phyloP scores from a whole-genome alignment of 2,888 invertebrate genomes.

The Cenopis cana region DNA sequence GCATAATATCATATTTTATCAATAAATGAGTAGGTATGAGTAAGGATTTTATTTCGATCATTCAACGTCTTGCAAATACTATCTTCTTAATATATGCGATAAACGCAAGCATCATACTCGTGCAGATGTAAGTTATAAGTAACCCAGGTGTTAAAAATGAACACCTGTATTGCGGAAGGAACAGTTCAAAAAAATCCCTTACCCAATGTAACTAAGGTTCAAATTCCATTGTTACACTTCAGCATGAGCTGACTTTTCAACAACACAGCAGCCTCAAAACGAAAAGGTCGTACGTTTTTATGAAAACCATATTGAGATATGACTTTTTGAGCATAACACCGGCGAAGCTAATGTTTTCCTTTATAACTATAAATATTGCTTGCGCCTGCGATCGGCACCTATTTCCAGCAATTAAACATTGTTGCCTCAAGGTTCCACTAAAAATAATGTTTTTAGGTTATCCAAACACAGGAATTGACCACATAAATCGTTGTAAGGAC shows the following conservation, averaged over 20 bases:
- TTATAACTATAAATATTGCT: constrained; percentile 40
- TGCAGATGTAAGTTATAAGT: neutral
- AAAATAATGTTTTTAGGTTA: constrained; percentile 44
- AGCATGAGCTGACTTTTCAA: neutral
- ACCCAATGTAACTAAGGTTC: neutral
- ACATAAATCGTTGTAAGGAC: constrained; percentile 38
- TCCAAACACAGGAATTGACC: constrained; percentile 32
- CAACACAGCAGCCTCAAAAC: neutral
- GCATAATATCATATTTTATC: no score
- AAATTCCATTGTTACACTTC: neutral
- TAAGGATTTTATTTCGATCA: no score
- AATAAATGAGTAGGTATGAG: no score
- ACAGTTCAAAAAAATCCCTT: neutral
- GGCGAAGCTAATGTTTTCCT: constrained; percentile 32
- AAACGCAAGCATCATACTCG: neutral
- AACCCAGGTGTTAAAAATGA: constrained; percentile 13
- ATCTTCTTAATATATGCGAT: neutral
- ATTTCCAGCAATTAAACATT: constrained; percentile 41
- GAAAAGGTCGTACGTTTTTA: constrained; percentile 1
- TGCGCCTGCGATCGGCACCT: constrained; percentile 31
- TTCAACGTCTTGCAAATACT: no score
- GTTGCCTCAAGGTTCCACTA: constrained; percentile 40
- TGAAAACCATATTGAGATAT: neutral
- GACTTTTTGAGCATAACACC: neutral
- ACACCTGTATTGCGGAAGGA: constrained; percentile 1